A percentile compares a stretch with the other conserved stretches of the same genome.
Evolutionary conservation across 2,113 vertebrate species (phyloP).

Genomic region (Clarias gariepinus): DNA sequence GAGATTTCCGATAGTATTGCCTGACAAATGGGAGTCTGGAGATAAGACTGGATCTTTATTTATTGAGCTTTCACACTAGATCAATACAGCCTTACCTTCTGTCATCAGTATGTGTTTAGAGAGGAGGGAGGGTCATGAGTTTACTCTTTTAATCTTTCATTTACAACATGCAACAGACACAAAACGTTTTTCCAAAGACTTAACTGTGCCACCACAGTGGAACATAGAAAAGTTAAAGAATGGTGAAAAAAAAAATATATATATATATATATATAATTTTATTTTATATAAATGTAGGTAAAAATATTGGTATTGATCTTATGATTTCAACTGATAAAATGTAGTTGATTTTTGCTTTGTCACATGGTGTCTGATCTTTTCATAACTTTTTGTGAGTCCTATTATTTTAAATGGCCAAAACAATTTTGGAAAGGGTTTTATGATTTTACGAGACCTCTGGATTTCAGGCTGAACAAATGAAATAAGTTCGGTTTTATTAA

Average conservation of each 20-base stretch:
- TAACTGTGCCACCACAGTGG: background rate
- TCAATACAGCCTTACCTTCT: conserved; percentile 15
- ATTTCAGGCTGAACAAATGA: background rate
- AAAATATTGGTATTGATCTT: background rate
- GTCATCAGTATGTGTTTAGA: background rate
- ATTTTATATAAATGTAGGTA: no score
- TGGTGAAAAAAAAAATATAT: background rate
- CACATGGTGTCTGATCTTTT: background rate
- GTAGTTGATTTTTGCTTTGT: background rate
- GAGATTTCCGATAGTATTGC: background rate
- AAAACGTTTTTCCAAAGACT: background rate
- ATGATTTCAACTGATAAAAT: background rate
- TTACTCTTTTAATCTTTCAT: background rate
- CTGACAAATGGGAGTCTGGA: background rate
- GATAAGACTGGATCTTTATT: conserved; percentile 10
- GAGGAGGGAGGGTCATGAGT: background rate
- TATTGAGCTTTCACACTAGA: conserved; percentile 10
- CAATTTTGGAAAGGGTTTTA: background rate
- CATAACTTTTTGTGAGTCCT: background rate
- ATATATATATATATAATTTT: no score
- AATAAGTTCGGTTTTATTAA: background rate
- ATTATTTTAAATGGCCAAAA: background rate
- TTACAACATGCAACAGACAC: background rate
- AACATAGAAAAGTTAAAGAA: background rate
- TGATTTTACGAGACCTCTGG: background rate